Evolutionary conservation across 1,140 invertebrate genomes (phyloP), one percentile per base, ranked within the genome.

Genomic region (Mya arenaria): DNA sequence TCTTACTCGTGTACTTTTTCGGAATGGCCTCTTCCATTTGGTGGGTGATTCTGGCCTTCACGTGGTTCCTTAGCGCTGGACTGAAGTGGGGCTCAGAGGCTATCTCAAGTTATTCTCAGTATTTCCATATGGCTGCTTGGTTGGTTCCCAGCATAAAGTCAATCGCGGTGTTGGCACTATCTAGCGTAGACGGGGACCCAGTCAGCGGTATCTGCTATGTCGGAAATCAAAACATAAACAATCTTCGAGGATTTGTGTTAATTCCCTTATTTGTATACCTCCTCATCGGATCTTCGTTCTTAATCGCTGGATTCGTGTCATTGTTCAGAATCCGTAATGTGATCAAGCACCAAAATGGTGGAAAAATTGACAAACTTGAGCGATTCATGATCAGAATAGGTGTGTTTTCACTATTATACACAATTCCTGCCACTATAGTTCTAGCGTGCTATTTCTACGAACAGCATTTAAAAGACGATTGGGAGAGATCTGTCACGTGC

Each of bases 1-100:
- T 99, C 92, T 97, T 99, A 95, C 94, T 98, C 73, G 95, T 99
- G 30, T 99, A 99, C 93, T 99, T 99, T 93, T 99, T 99, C 92
- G 96, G 96, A 89, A 99, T 99, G 97, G 97, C 98, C 0, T 98
- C 97, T 28, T 97, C 96, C 87, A 97, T 99, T 84, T 99, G 99
- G 98, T 99, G 98, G 98, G 97, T 99, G 5, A 96, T 99, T 84
- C 94, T 99, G 73, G 97, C 98, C 1, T 94, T 99, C 48, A 98
- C 98, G 6, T 99, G 99, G 99, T 99, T 99, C 93, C 94, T 99
- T 88, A 97, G 98, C 28, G 98, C 98, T 73, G 98, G 98, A 30
- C 94, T 99, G 23, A 99, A 99, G 94, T 99, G 99, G 99, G 98
- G 98, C 25, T 97, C 99, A 92, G 99, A 99, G 94, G 98, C 98